These are phyloP conservation scores for Gnathonemus longibarbis DNA, from an alignment of 2,113 vertebrate species.

Conservation along the genomic window DNA sequence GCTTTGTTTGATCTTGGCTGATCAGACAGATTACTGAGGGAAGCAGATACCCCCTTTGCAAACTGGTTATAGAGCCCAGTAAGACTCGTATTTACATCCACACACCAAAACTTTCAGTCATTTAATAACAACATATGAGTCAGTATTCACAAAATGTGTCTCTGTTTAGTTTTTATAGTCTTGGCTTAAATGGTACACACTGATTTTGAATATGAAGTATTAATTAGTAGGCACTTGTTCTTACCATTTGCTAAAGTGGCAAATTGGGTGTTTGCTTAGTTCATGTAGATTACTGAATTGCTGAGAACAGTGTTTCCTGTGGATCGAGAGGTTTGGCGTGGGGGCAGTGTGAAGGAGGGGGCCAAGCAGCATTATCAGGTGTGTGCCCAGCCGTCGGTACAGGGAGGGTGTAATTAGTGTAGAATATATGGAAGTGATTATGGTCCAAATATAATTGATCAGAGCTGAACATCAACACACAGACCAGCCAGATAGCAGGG, in stretches of 20 bases:
- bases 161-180: neutral
- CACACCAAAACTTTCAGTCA: neutral
- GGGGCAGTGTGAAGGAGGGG: neutral
- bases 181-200: neutral
- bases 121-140: neutral
- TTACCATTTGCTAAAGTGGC: neutral
- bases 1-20: neutral
- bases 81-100: neutral
- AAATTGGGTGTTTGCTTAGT: neutral
- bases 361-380: neutral
- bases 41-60: neutral
- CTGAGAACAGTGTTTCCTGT: neutral
- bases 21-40: neutral
- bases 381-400: neutral
- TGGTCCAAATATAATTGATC: constrained; percentile 12
- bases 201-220: neutral
- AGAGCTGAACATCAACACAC: neutral
- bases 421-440: neutral
- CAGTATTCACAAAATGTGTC: neutral
- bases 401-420: constrained; percentile 6
- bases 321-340: neutral
- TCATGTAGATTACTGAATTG: neutral
- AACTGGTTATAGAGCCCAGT: neutral
- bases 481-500: neutral
- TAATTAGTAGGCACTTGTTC: neutral